phyloP scores from a whole-genome alignment of 2,888 invertebrate genomes.

The Eumacrocentrus americanus region DNA sequence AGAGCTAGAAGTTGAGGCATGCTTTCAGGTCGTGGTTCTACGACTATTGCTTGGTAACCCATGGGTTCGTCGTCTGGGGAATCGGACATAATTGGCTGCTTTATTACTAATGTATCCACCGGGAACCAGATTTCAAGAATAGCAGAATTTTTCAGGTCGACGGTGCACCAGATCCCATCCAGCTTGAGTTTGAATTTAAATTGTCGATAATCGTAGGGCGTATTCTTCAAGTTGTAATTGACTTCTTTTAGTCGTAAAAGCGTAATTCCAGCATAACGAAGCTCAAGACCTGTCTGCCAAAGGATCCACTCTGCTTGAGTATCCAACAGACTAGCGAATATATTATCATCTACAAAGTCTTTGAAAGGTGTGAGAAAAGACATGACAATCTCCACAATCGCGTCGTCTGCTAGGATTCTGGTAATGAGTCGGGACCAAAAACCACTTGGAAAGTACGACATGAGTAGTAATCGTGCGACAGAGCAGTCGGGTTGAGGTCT shows the following conservation, averaged over 20 bases:
- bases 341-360: conserved; percentile 71
- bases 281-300: conserved; percentile 91
- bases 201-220: conserved; percentile 65
- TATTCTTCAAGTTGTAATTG: conserved; percentile 65
- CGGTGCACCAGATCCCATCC: conserved; percentile 85
- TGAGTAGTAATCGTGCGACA: conserved; percentile 79
- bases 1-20: conserved; percentile 84
- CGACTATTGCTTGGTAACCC: conserved; percentile 71
- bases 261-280: conserved; percentile 82
- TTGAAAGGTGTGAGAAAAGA: conserved; percentile 75
- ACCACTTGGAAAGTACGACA: conserved; percentile 97
- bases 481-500: conserved; percentile 66
- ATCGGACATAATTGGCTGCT: conserved; percentile 60
- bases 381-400: conserved; percentile 79
- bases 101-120: conserved; percentile 69
- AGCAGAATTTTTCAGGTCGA: conserved; percentile 80
- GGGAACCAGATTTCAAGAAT: conserved; percentile 88
- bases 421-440: conserved; percentile 97
- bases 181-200: conserved; percentile 76
- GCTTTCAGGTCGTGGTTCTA: conserved; percentile 81
- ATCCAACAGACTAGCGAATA: conserved; percentile 69
- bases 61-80: conserved; percentile 63
- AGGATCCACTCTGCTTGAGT: conserved; percentile 87
- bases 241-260: conserved; percentile 86
- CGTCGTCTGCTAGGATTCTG: conserved; percentile 87